Evolutionary conservation across 2,888 invertebrate genomes (phyloP).

Genomic region (Epistrophe eligans): DNA sequence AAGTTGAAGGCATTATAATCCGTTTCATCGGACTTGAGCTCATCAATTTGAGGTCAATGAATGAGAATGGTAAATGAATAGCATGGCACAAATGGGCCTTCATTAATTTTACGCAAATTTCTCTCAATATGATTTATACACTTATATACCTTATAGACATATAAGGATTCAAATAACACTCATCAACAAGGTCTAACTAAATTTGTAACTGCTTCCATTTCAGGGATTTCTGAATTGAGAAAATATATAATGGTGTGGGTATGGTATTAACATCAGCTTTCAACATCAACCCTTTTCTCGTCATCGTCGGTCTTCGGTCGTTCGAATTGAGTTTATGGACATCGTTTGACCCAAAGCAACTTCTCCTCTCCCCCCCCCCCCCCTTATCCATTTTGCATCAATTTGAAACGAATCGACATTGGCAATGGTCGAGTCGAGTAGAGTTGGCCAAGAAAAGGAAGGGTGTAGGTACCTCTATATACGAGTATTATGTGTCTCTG

Average conservation of each 20-base stretch:
- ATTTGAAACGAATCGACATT: constrained; percentile 41
- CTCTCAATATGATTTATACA: constrained; percentile 24
- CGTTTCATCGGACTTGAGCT: constrained; percentile 33
- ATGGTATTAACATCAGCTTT: constrained; percentile 32
- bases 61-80: constrained; percentile 33
- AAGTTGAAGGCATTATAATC: constrained; percentile 31
- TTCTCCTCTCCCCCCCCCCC: not conserved
- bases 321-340: constrained; percentile 34
- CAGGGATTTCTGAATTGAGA: constrained; percentile 10
- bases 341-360: constrained; percentile 55
- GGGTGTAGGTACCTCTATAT: too few species aligned
- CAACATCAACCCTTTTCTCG: constrained; percentile 46
- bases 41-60: constrained; percentile 45
- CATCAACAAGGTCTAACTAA: constrained; percentile 32
- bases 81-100: constrained; percentile 27
- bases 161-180: constrained; percentile 31
- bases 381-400: constrained; percentile 11
- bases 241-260: not conserved
- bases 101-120: constrained; percentile 44
- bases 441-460: constrained; percentile 4
- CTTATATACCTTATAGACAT: too few species aligned
- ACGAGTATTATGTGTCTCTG: constrained; percentile 6
- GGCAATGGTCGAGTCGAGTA: not conserved
- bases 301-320: constrained; percentile 12
- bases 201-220: constrained; percentile 38